Evolutionary conservation across 2,888 invertebrate species (phyloP), one percentile per base, ranked within the genome.

Genomic region (Lochmaea capreae): DNA sequence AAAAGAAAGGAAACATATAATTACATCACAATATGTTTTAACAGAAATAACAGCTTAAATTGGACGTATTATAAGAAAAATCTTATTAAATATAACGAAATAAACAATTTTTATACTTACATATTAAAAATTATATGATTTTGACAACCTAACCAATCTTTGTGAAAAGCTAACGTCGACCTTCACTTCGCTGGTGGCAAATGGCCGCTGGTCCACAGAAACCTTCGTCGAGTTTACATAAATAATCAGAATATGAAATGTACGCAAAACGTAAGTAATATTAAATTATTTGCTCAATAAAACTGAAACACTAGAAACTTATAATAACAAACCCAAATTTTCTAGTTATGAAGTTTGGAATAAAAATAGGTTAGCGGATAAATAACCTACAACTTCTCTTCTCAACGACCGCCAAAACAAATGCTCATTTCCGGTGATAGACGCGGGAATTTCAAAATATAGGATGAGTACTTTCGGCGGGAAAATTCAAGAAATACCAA

Each of bases 381-480:
- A 85, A 83, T 86, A 86, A 86, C 86, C 86, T 86, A 83, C 81
- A 81, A 79, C 76, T 75, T 76, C 78, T 80, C 76, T 75, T 76
- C 78, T 80, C 82, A 80, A 82, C 82, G 81, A 81, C 83, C 85
- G 84, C 83, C 82, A 85, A 84, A 84, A 84, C 83, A 83, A 81
- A 82, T 78, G 81, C 78, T 79, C 80, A 80, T 73, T 79, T 79
- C 79, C 80, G 76, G 62, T 67, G 43, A 33, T 62, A 52, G 58
- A 59, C 77, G 82, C 78, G 78, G 79, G 67, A 80, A 77, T 73
- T 82, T 82, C 73, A 71, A 83, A 79, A 76, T 75, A 54, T 33
- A 72, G 58, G 72, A 90, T 90, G 90, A 91, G 90, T 80, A 90
- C 92, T 1, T 93, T 93, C 81, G 76, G 84, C 74, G 93, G 93